Evolutionary conservation across 2,113 vertebrate species (phyloP), one percentile per base, ranked within the genome.

Genomic region (Leptocoma aspasia): DNA sequence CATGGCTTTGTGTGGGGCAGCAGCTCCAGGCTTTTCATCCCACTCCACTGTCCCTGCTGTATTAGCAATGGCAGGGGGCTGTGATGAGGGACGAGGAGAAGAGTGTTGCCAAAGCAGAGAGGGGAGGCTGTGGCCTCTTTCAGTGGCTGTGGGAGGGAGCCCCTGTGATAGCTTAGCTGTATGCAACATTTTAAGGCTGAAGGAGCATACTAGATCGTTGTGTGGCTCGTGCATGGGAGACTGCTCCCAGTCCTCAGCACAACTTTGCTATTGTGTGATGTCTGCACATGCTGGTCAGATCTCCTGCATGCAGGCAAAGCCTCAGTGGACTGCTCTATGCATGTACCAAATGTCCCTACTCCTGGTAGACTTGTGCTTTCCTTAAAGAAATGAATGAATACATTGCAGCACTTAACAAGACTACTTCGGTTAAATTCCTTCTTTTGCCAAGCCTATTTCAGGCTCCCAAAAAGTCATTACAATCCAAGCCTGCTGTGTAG

Each of bases 221-320:
- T 27, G 23, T 85, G 35, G 45, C 15, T 86, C 0, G 0, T 4
- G 2, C 6, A 4, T 20, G 28, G 41, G 31, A 82, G 35, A 19
- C 1, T 79, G 44, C 31, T 82, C 33, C 61, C 49, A 26, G 41
- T 47, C 50, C 27, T 56, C 49, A 35, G 82, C 30, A 69, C 11
- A 49, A 5, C 41, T 88, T 82, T 7, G 2, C 52, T 3, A 0
- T 60, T 75, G 28, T 47, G 27, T n/a, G 66, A 17, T 54, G 8
- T n/a, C 49, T 64, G 27, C 18, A 26, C 2, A 0, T 35, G 19
- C 57, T 84, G 33, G 39, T 68, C 56, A 23, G 27, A 42, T 44
- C 63, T 56, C 37, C 23, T 19, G 6, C 7, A 2, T 33, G 26
- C 26, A 69, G 54, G 7, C 37, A 77, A 49, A 94, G 31, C 50